A percentile compares a stretch with the other conserved stretches of the same genome.
Conservation (phyloP, 2,888 invertebrate genomes). For the Lathronympha strigana region DNA sequence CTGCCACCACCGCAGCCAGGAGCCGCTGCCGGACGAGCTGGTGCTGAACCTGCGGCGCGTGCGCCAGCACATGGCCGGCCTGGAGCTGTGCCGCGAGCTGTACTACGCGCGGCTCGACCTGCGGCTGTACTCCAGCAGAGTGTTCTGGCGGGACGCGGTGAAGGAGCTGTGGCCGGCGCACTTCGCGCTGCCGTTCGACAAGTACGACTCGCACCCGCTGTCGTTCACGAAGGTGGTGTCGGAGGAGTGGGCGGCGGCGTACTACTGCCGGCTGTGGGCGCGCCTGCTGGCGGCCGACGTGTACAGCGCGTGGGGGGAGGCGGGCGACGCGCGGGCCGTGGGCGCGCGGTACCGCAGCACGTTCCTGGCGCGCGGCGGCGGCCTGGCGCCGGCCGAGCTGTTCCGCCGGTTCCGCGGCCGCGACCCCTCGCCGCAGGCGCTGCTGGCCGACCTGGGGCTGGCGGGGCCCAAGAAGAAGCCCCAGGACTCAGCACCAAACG, state of each 20-base stretch:
- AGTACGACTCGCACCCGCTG: constrained; percentile 93
- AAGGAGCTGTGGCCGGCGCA: constrained; percentile 92
- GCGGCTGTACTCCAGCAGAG: constrained; percentile 89
- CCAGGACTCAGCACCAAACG: constrained; percentile 30
- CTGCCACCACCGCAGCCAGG: constrained; percentile 89
- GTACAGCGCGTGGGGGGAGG: constrained; percentile 93
- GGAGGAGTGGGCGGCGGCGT: constrained; percentile 93
- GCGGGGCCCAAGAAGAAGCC: constrained; percentile 34
- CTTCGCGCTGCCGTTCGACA: constrained; percentile 89
- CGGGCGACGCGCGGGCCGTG: constrained; percentile 69
- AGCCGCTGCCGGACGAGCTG: constrained; percentile 87
- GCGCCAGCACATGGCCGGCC: constrained; percentile 90
- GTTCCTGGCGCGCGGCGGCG: constrained; percentile 92
- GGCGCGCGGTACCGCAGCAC: constrained; percentile 91
- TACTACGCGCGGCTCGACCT: constrained; percentile 93
- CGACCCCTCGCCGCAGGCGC: constrained; percentile 94
- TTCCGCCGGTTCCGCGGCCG: constrained; percentile 96
- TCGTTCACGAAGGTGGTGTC: constrained; percentile 93
- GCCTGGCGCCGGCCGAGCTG: constrained; percentile 91
- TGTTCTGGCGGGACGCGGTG: constrained; percentile 93
- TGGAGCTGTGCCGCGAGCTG: constrained; percentile 91
- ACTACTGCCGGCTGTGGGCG: constrained; percentile 94
- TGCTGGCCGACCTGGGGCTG: constrained; percentile 87
- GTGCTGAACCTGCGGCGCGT: constrained; percentile 86
- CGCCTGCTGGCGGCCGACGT: constrained; percentile 95